Evolutionary conservation across 2,888 invertebrate species (phyloP), one percentile per base, ranked within the genome.

Genomic region (Stenolophus ochropezus): DNA sequence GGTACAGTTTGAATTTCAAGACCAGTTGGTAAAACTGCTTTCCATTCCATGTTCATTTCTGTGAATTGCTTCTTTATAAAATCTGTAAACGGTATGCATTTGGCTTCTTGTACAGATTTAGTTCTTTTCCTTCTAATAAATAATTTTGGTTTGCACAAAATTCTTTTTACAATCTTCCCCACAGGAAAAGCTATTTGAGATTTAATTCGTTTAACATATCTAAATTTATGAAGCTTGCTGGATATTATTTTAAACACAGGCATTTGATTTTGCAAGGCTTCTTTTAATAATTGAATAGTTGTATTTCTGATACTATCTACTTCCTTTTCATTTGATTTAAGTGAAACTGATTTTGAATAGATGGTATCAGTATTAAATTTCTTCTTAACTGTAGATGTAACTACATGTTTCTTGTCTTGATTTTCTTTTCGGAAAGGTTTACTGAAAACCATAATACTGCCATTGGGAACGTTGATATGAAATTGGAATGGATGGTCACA

Each of bases 211-310:
- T 83, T 83, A 4, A 84, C 84, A 47, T 84, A 84, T 42, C 81
- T 75, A 16, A 82, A 81, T 69, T 82, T 82, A 27, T 84, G 84
- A 4, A 84, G 78, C 25, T 42, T 82, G 49, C 82, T 84, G 4
- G 84, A 83, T 51, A 83, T 83, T 20, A 84, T 84, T 73, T 83
- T 84, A 79, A 83, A 84, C 5, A 83, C 58, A 2, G 84, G 84
- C 18, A 83, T 49, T 33, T 81, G 81, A 23, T 79, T 51, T n/a
- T 83, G 71, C 1, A 81, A 49, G 0, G 82, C 82, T 14, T 53
- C 33, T 75, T 82, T 83, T 33, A 84, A 71, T 6, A 79, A 51
- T 16, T 76, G 58, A 14, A 83, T 33, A n/a, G 79, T 51, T 5
- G 56, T 42, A n/a, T 16, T 76, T 27, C 18, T 42, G 16, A 33